phyloP scores from a whole-genome alignment of 2,113 vertebrate genomes.

The Apodemus speciosus region DNA sequence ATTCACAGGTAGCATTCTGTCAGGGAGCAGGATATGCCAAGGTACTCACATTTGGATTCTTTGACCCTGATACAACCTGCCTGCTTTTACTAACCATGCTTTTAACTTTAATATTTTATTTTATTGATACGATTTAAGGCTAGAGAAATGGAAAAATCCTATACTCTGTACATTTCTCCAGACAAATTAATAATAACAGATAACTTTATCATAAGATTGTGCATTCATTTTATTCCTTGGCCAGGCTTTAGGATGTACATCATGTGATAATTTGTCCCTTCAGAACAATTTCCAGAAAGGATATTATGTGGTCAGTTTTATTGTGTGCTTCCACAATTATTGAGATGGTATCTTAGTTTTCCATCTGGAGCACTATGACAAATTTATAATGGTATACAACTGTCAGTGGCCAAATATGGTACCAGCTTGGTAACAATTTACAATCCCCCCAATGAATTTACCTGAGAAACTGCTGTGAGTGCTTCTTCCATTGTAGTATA shows the following conservation, averaged over 20 bases:
- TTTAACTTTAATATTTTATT: constrained; percentile 59
- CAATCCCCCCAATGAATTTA: background rate
- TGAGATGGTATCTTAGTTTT: constrained; percentile 52
- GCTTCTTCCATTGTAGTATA: background rate
- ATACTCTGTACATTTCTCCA: background rate
- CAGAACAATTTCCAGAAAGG: constrained; percentile 53
- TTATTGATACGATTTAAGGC: background rate
- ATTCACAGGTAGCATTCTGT: constrained; percentile 32
- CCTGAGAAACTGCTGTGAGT: constrained; percentile 12
- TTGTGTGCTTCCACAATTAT: constrained; percentile 8
- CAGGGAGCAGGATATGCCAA: constrained; percentile 26
- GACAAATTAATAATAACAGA: constrained; percentile 5
- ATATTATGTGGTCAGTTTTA: constrained; percentile 32
- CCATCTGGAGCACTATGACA: constrained; percentile 25
- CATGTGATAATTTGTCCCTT: constrained; percentile 41
- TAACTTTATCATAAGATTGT: background rate
- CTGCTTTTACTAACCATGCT: background rate
- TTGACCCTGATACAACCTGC: constrained; percentile 26
- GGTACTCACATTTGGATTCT: constrained; percentile 15
- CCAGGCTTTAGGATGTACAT: constrained; percentile 21
- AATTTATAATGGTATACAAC: constrained; percentile 30
- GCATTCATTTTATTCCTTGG: constrained; percentile 17
- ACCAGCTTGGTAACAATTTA: constrained; percentile 23
- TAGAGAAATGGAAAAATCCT: background rate
- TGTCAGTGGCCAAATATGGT: background rate